phyloP scores from a whole-genome alignment of 2,113 vertebrate species.

The Apodemus sylvaticus region DNA sequence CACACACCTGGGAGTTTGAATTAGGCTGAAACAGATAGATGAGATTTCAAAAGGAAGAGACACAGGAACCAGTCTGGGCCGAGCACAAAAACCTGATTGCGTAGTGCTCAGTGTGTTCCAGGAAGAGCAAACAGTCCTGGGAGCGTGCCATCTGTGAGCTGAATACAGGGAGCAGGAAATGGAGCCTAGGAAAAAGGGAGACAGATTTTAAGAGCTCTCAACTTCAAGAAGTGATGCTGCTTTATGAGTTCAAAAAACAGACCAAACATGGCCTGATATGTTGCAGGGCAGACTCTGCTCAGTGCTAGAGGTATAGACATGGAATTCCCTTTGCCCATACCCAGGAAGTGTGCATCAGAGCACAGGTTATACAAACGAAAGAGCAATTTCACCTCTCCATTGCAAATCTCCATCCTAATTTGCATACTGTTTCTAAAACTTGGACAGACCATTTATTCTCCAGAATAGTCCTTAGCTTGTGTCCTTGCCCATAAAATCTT shows the following conservation, averaged over 20 bases:
- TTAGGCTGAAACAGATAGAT: conserved; percentile 51
- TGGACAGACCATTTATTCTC: background rate
- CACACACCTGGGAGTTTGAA: conserved; percentile 34
- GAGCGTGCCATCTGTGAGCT: conserved; percentile 20
- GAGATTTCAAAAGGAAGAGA: conserved; percentile 61
- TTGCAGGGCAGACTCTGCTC: background rate
- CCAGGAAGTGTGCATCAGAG: background rate
- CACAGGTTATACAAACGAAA: background rate
- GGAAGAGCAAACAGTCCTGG: conserved; percentile 11
- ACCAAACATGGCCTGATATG: background rate
- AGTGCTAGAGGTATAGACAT: background rate
- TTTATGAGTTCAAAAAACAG: conserved; percentile 7
- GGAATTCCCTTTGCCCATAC: background rate
- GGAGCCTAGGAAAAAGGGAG: background rate
- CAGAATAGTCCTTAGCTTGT: background rate
- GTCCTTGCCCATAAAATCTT: background rate
- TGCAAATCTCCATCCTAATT: background rate
- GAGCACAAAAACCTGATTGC: conserved; percentile 21
- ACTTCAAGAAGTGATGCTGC: conserved; percentile 26
- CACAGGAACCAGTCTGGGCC: background rate
- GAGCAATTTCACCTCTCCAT: background rate
- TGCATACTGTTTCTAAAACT: background rate
- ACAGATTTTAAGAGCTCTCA: background rate
- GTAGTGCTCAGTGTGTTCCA: conserved; percentile 41
- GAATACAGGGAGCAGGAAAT: background rate